Evolutionary conservation across 2,113 vertebrate genomes (phyloP).

Genomic region (Cromileptes altivelis): DNA sequence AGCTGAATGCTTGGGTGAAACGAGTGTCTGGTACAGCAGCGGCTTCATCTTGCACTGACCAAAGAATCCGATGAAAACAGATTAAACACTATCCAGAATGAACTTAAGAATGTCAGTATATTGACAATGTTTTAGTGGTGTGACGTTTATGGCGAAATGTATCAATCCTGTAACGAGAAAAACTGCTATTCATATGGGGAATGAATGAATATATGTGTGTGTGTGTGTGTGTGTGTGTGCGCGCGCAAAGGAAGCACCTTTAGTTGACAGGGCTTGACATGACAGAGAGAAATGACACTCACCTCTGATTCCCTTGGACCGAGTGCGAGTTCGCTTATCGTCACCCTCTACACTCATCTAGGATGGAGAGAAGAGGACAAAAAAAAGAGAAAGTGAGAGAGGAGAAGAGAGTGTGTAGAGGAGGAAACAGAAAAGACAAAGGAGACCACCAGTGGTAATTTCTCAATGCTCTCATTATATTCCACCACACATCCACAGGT

Average conservation of each 20-base stretch:
- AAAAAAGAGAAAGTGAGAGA: neutral
- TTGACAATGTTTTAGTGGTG: neutral
- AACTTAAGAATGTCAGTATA: neutral
- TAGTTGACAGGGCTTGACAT: slow-evolving; percentile 16
- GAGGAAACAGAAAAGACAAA: neutral
- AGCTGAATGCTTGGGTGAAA: no score
- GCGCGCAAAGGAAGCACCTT: neutral
- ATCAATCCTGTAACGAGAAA: neutral
- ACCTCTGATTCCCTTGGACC: slow-evolving; percentile 96
- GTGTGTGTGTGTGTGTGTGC: no score
- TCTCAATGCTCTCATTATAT: slow-evolving; percentile 29
- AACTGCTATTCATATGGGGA: neutral
- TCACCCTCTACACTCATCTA: slow-evolving; percentile 97
- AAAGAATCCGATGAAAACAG: slow-evolving; percentile 1
- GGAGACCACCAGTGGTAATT: slow-evolving; percentile 22
- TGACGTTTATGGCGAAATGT: neutral
- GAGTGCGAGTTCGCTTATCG: slow-evolving; percentile 92
- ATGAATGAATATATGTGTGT: neutral
- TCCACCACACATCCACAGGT: slow-evolving; percentile 16
- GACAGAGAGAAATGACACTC: slow-evolving; percentile 65
- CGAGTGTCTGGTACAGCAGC: no score
- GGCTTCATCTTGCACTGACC: neutral
- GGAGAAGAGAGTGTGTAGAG: neutral
- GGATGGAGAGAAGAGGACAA: slow-evolving; percentile 40
- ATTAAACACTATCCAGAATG: slow-evolving; percentile 8